Percentiles rank a stretch among this genome's conserved stretches.
These are phyloP conservation scores for Drosophila saltans DNA, from an alignment of 1,140 invertebrate species.

Conservation along the genomic window DNA sequence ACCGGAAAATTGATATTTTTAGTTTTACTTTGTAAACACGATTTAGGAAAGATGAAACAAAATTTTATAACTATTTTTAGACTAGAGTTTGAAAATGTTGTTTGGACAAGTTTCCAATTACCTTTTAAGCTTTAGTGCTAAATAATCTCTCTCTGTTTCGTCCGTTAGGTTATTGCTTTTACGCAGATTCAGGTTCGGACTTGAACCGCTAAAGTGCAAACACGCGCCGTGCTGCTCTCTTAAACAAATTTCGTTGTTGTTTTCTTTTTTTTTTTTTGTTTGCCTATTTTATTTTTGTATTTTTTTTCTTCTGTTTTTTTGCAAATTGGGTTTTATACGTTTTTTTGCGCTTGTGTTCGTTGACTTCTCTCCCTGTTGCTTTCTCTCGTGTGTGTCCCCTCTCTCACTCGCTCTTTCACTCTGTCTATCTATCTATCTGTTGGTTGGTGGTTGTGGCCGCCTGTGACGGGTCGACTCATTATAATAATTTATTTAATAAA, in stretches of 20 bases:
- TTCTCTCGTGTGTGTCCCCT: not conserved
- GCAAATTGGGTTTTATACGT: conserved; percentile 17
- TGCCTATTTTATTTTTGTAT: conserved; percentile 11
- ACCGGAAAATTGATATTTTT: not conserved
- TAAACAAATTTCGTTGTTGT: conserved; percentile 12
- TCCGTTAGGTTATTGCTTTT: conserved; percentile 1
- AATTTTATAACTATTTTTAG: conserved; percentile 4
- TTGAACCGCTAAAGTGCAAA: conserved; percentile 16
- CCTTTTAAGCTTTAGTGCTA: conserved; percentile 3
- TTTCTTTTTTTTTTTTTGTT: conserved; percentile 2
- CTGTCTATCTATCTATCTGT: not conserved
- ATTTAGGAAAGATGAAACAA: not conserved
- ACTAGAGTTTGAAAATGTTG: not conserved
- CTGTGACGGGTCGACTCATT: conserved; percentile 37
- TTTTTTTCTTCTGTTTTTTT: not conserved
- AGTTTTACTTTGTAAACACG: not conserved
- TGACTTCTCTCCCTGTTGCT: conserved; percentile 27
- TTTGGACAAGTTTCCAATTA: conserved; percentile 11
- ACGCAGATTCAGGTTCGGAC: conserved; percentile 14
- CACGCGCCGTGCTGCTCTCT: conserved; percentile 15
- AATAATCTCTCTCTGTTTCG: not conserved
- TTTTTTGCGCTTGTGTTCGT: conserved; percentile 18
- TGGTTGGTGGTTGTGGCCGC: conserved; percentile 29
- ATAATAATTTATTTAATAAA: conserved; percentile 70
- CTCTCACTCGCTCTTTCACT: conserved; percentile 4